phyloP scores from a whole-genome alignment of 2,888 invertebrate species.

The Aricia artaxerxes region DNA sequence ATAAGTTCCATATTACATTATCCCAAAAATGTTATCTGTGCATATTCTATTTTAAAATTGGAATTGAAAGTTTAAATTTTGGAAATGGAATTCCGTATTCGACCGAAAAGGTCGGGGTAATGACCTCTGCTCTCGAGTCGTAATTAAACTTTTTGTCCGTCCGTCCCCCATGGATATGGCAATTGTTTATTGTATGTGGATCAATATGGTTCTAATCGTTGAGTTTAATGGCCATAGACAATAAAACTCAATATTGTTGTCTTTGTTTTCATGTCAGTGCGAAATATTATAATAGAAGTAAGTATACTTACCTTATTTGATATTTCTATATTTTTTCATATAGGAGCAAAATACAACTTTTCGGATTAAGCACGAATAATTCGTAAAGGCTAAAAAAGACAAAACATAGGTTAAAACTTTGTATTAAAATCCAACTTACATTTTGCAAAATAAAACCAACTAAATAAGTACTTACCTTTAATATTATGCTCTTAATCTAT shows the following conservation, averaged over 20 bases:
- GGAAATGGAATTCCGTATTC: constrained; percentile 22
- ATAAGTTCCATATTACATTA: too few species aligned
- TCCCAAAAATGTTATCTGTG: neutral
- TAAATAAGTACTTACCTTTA: too few species aligned
- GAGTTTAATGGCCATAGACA: neutral
- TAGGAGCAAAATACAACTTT: too few species aligned
- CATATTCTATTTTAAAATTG: neutral
- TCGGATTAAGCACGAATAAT: too few species aligned
- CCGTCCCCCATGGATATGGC: constrained; percentile 53
- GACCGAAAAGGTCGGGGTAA: constrained; percentile 42
- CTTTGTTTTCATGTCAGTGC: neutral
- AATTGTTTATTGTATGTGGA: constrained; percentile 52
- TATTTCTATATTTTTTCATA: too few species aligned
- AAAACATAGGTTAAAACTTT: too few species aligned
- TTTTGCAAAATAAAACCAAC: too few species aligned
- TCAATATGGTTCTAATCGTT: neutral
- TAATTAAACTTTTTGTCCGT: constrained; percentile 68
- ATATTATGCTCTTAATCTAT: too few species aligned
- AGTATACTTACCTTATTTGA: too few species aligned
- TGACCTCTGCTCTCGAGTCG: constrained; percentile 55
- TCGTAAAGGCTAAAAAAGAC: too few species aligned
- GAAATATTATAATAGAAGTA: too few species aligned
- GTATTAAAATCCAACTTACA: too few species aligned
- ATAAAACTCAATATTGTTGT: neutral
- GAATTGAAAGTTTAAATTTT: neutral